Evolutionary conservation across 2,113 vertebrate species (phyloP).

Genomic region (Onychorhynchus coronatus): DNA sequence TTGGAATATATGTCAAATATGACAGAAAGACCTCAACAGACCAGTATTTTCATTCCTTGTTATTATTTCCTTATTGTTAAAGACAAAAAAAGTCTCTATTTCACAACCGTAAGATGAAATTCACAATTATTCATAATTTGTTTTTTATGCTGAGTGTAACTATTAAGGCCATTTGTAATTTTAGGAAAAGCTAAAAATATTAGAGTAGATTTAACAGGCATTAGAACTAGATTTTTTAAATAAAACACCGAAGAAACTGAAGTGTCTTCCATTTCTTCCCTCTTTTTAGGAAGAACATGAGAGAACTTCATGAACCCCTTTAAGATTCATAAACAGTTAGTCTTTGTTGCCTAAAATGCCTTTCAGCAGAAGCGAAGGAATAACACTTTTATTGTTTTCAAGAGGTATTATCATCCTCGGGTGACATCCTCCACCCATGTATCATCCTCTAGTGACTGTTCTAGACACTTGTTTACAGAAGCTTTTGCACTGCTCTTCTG

Average conservation of each 20-base stretch:
- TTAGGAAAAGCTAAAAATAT: background rate
- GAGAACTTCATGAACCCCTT: background rate
- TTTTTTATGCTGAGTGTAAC: background rate
- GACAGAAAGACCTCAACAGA: background rate
- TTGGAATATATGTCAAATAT: background rate
- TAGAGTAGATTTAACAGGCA: background rate
- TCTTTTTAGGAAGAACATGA: background rate
- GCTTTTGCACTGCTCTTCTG: accelerated
- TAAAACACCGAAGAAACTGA: background rate
- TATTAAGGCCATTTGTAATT: background rate
- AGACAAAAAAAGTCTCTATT: background rate
- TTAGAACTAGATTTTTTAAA: background rate
- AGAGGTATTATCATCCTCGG: background rate
- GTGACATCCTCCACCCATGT: background rate
- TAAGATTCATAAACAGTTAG: background rate
- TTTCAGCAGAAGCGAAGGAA: background rate
- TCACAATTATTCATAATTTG: background rate
- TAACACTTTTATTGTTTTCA: background rate
- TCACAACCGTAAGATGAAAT: background rate
- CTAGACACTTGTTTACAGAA: background rate
- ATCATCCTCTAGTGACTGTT: background rate
- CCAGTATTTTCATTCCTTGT: background rate
- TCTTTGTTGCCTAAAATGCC: background rate
- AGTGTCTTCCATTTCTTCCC: background rate
- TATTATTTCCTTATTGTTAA: background rate